phyloP scores from a whole-genome alignment of 2,888 invertebrate species.

The Hesperia comma region DNA sequence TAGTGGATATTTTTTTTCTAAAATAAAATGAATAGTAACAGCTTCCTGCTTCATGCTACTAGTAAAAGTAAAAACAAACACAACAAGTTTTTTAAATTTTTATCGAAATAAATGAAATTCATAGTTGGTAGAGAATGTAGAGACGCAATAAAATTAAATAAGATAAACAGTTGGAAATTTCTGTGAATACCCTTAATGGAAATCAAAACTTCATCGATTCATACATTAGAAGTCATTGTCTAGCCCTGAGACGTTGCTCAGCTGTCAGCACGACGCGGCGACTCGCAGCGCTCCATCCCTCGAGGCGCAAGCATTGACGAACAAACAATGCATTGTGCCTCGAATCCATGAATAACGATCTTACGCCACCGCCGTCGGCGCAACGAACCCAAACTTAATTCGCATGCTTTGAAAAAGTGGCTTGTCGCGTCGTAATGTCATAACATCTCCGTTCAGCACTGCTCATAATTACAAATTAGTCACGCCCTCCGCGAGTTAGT shows the following conservation, averaged over 20 bases:
- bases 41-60: not conserved
- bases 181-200: slow-evolving; percentile 1
- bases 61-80: not conserved
- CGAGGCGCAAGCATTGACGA: slow-evolving; percentile 73
- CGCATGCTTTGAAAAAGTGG: slow-evolving; percentile 63
- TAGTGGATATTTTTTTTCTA: too few relatives aligned
- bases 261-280: slow-evolving; percentile 62
- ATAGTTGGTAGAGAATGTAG: too few relatives aligned
- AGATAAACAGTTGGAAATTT: not conserved
- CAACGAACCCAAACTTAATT: slow-evolving; percentile 66
- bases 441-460: slow-evolving; percentile 39
- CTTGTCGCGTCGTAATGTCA: slow-evolving; percentile 45
- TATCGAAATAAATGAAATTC: too few relatives aligned
- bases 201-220: slow-evolving; percentile 16
- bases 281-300: slow-evolving; percentile 65
- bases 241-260: slow-evolving; percentile 48
- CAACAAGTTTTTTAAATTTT: too few relatives aligned
- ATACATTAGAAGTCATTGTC: slow-evolving; percentile 33
- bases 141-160: not conserved
- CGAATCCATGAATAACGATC: slow-evolving; percentile 75
- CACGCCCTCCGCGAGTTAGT: slow-evolving; percentile 44
- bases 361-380: slow-evolving; percentile 63
- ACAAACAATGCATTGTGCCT: slow-evolving; percentile 75
- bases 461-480: slow-evolving; percentile 47
- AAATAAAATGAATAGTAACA: too few relatives aligned